A percentile compares a stretch with the other conserved stretches of the same genome.
Evolutionary conservation across 2,888 invertebrate species (phyloP).

Genomic region (Seira ritae): DNA sequence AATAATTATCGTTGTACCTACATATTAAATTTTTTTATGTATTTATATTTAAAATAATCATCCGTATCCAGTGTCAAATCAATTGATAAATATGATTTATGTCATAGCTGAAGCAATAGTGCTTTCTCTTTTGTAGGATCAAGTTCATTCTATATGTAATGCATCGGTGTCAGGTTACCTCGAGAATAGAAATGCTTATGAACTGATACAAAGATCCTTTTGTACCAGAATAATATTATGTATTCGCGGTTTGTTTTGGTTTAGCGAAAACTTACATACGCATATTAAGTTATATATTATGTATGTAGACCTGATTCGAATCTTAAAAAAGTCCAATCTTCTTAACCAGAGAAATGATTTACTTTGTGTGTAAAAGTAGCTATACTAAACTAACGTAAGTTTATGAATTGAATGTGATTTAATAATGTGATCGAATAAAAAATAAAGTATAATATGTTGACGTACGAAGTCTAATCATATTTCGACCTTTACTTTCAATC

Average conservation of each 20-base stretch:
- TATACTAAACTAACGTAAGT: conserved; percentile 34
- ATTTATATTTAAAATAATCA: too few relatives aligned
- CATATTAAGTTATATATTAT: not conserved
- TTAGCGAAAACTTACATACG: not conserved
- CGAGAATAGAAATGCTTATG: not conserved
- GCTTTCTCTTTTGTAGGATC: too few relatives aligned
- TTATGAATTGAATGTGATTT: conserved; percentile 60
- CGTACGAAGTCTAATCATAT: too few relatives aligned
- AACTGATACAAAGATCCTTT: not conserved
- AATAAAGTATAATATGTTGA: not conserved
- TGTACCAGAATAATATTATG: not conserved
- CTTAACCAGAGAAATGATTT: not conserved
- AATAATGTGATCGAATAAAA: conserved; percentile 57
- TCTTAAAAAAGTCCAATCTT: conserved; percentile 1
- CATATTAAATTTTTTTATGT: too few relatives aligned
- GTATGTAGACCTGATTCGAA: not conserved
- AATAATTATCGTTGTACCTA: too few relatives aligned
- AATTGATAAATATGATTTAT: too few relatives aligned
- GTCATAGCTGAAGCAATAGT: too few relatives aligned
- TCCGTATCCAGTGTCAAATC: too few relatives aligned
- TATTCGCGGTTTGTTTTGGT: not conserved
- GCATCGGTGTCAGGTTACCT: not conserved
- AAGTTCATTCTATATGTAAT: too few relatives aligned
- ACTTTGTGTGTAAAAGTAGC: not conserved
- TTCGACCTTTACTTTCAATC: too few relatives aligned